These are phyloP conservation scores for Notospermus geniculatus DNA, from an alignment of 1,140 invertebrate species.

Conservation along the genomic window DNA sequence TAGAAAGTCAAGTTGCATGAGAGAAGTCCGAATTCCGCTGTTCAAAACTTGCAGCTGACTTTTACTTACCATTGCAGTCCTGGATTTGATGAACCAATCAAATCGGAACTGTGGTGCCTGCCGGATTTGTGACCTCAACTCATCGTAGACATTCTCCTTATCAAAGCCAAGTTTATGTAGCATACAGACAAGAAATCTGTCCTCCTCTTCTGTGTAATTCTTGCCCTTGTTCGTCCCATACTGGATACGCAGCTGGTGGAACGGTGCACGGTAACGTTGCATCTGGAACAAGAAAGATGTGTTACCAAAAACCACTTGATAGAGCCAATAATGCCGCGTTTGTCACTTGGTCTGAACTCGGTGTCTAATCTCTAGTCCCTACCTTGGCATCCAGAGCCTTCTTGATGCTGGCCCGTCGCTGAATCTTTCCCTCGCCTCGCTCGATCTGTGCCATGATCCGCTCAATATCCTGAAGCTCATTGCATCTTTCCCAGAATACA, in stretches of 20 bases:
- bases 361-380: slow-evolving; percentile 2
- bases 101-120: slow-evolving; percentile 95
- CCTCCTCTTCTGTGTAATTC: slow-evolving; percentile 99
- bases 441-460: slow-evolving; percentile 98
- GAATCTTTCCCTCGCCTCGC: slow-evolving; percentile 95
- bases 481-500: slow-evolving; percentile 98
- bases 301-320: too few relatives aligned
- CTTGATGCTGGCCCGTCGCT: slow-evolving; percentile 92
- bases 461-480: slow-evolving; percentile 91
- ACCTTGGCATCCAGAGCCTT: slow-evolving; percentile 94
- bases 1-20: not conserved
- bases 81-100: slow-evolving; percentile 99
- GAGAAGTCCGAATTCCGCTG: too few relatives aligned
- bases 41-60: too few relatives aligned
- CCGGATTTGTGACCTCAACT: slow-evolving; percentile 86
- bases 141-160: slow-evolving; percentile 99
- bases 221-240: slow-evolving; percentile 96
- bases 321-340: too few relatives aligned
- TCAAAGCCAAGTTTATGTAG: slow-evolving; percentile 98
- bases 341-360: too few relatives aligned
- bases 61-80: slow-evolving; percentile 76
- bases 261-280: slow-evolving; percentile 93
- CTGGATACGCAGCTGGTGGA: slow-evolving; percentile 94
- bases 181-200: slow-evolving; percentile 97
- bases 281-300: slow-evolving; percentile 67